A percentile compares a stretch with the other conserved stretches of the same genome.
phyloP scores from a whole-genome alignment of 2,797 vertebrate species.

The Hypotaenidia okinawae region DNA sequence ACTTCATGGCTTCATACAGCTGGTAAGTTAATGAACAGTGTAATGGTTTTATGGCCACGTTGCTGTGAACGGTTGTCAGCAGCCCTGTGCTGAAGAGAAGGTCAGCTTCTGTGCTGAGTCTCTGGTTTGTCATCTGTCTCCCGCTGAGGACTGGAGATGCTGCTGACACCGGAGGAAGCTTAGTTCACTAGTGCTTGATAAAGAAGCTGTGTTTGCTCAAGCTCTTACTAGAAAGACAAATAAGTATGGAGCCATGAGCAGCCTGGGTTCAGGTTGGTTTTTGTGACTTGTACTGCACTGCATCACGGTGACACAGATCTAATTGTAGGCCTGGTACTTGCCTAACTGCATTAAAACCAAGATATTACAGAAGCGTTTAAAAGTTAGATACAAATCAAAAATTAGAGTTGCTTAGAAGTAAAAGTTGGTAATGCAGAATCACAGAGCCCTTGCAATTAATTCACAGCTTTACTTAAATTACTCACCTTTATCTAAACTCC shows the following conservation, averaged over 20 bases:
- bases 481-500: constrained; percentile 21
- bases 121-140: not conserved
- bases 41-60: not conserved
- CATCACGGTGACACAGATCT: not conserved
- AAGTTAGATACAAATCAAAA: constrained; percentile 5
- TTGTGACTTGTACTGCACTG: not conserved
- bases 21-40: not conserved
- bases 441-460: not conserved
- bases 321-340: not conserved
- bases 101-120: not conserved
- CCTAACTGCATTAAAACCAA: not conserved
- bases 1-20: not conserved
- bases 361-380: not conserved
- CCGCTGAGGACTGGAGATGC: not conserved
- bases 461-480: constrained; percentile 27
- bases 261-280: not conserved
- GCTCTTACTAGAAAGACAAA: not conserved
- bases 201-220: not conserved
- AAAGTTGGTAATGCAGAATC: not conserved
- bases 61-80: not conserved
- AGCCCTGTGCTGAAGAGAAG: not conserved
- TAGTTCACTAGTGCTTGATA: not conserved
- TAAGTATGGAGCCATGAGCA: not conserved
- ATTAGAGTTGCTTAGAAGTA: not conserved
- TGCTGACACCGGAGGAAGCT: not conserved